A percentile compares a stretch with the other conserved stretches of the same genome.
Conservation (phyloP, 2,888 invertebrate genomes). For the Adela reaumurella region DNA sequence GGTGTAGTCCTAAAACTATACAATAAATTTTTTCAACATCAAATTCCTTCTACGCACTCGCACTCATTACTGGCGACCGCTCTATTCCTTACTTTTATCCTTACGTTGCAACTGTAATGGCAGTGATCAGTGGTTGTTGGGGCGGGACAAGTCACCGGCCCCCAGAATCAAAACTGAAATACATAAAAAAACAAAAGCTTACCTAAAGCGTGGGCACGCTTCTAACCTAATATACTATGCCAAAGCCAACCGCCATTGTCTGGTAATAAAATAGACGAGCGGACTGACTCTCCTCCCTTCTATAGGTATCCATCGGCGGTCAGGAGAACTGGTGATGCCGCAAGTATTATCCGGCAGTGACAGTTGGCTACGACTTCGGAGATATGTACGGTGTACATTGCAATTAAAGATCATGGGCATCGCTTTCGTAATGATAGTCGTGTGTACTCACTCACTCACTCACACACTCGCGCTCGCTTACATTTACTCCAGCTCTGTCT, state of each 20-base stretch:
- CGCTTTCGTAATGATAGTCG: too few relatives aligned
- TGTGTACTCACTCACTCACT: too few relatives aligned
- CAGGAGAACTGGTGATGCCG: not conserved
- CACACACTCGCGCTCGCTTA: too few relatives aligned
- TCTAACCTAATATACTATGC: slow-evolving; percentile 6
- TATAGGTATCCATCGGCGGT: slow-evolving; percentile 12
- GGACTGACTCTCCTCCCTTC: too few relatives aligned
- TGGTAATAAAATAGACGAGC: too few relatives aligned
- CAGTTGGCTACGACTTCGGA: slow-evolving; percentile 5
- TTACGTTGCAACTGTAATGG: slow-evolving; percentile 36
- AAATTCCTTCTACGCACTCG: not conserved
- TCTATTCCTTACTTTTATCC: slow-evolving; percentile 22
- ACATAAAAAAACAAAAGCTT: slow-evolving; percentile 23
- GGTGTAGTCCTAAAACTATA: slow-evolving; percentile 7
- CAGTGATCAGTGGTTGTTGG: slow-evolving; percentile 46
- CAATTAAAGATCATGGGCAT: too few relatives aligned
- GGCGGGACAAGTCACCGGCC: slow-evolving; percentile 33
- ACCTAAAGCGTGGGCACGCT: slow-evolving; percentile 17
- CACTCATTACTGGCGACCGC: slow-evolving; percentile 18
- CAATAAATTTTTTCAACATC: not conserved
- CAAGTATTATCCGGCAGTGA: not conserved
- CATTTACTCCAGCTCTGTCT: too few relatives aligned
- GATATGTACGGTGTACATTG: too few relatives aligned
- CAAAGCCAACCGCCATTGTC: too few relatives aligned
- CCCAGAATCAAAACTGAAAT: slow-evolving; percentile 27